phyloP scores from a whole-genome alignment of 2,113 vertebrate genomes.

The Channa maculata region DNA sequence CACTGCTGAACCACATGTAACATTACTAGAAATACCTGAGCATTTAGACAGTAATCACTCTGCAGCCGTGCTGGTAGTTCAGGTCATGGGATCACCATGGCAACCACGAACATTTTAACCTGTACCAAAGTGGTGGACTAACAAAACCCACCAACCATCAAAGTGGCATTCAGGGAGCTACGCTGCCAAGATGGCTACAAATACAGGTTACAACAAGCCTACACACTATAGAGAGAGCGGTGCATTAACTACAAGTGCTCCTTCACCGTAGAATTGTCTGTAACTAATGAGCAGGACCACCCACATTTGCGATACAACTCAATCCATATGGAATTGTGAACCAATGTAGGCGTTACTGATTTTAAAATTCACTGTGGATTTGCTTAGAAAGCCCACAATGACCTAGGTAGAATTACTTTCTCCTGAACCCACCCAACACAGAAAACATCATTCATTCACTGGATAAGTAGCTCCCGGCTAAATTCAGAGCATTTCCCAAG shows the following conservation, averaged over 20 bases:
- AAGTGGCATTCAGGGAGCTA: too few species aligned
- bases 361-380: slow-evolving; percentile 23
- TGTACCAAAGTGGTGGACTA: too few species aligned
- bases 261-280: not conserved
- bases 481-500: slow-evolving; percentile 17
- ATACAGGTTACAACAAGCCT: too few species aligned
- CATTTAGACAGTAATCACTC: too few species aligned
- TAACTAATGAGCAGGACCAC: slow-evolving; percentile 14
- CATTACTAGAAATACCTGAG: too few species aligned
- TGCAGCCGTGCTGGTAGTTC: too few species aligned
- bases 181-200: too few species aligned
- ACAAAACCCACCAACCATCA: too few species aligned
- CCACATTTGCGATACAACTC: slow-evolving; percentile 1
- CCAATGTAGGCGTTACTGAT: slow-evolving; percentile 24
- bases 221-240: not conserved
- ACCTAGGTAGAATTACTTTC: slow-evolving; percentile 41
- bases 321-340: slow-evolving; percentile 23
- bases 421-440: not conserved
- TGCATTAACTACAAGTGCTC: not conserved
- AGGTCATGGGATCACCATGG: too few species aligned
- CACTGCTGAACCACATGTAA: too few species aligned
- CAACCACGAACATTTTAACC: too few species aligned
- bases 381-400: slow-evolving; percentile 28
- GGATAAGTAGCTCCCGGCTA: slow-evolving; percentile 27
- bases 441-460: slow-evolving; percentile 30